Percentiles rank a stretch among this genome's conserved stretches.
phyloP scores from a whole-genome alignment of 1,140 invertebrate genomes.

The Drosophila subobscura region DNA sequence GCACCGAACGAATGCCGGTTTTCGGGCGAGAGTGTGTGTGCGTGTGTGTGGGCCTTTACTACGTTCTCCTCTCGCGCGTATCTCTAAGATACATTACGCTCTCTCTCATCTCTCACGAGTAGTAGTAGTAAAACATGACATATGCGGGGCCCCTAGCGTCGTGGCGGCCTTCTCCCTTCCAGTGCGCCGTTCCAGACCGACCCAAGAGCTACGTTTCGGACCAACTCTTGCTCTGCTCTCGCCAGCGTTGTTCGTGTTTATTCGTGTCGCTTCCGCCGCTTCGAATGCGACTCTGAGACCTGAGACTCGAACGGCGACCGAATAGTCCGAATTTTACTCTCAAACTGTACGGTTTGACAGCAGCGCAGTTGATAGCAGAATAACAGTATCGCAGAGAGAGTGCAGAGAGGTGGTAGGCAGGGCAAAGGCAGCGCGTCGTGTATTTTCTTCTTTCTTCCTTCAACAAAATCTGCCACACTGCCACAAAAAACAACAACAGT shows the following conservation, averaged over 20 bases:
- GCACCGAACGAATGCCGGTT: no score
- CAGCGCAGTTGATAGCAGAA: constrained; percentile 61
- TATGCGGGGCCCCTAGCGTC: constrained; percentile 50
- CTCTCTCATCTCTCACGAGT: constrained; percentile 1
- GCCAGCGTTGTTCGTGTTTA: constrained; percentile 24
- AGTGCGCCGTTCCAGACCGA: constrained; percentile 41
- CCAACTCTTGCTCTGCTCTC: constrained; percentile 5
- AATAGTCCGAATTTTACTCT: constrained; percentile 71
- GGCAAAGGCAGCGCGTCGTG: constrained; percentile 63
- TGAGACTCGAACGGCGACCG: constrained; percentile 13
- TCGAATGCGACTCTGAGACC: constrained; percentile 9
- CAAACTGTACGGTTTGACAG: constrained; percentile 75
- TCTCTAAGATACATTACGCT: neutral
- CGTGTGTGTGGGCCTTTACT: no score
- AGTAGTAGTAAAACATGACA: constrained; percentile 27
- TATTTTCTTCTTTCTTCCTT: constrained; percentile 44
- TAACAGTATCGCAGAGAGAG: constrained; percentile 28
- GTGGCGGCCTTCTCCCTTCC: constrained; percentile 19
- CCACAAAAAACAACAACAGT: constrained; percentile 50
- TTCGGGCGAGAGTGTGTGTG: no score
- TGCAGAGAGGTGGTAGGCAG: constrained; percentile 26
- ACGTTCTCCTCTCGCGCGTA: no score
- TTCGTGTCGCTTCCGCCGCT: constrained; percentile 23
- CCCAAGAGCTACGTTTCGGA: constrained; percentile 35
- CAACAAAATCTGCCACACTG: constrained; percentile 21